Base-by-base conservation (phyloP, 2,888 invertebrate species). In the Octodonta nipae region DNA sequence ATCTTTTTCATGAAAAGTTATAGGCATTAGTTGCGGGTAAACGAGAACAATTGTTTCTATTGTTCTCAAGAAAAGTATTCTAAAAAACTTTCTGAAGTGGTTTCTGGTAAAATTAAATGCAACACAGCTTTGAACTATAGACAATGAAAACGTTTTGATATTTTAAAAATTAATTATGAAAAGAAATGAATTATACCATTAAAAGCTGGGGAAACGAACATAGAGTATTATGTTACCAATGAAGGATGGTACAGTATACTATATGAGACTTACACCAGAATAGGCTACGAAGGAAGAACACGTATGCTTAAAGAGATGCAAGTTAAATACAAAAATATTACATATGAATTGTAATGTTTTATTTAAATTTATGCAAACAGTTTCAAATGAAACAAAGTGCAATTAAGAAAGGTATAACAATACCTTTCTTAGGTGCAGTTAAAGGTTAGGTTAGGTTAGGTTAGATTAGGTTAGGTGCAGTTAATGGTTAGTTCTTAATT, bases 321-420 rank as follows among this genome's bases (percentile, higher is more conserved):
- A 42, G 33, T 42, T 37, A 42, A 38, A 42, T 50, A 51, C 40
- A 49, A 50, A 47, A 49, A 50, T 41, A 38, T 47, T 43, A 50
- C 49, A 28, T 40, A 44, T 38, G 40, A 45, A 42, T 42, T 30
- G 37, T 50, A 36, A 43, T 44, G 44, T 30, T 47, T 30, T 50
- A 45, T 39, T 42, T 49, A 35, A 43, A 42, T 43, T 35, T 46
- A 32, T 46, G 46, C 37, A 37, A 41, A 42, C 37, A 39, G 33
- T 50, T 44, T 38, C 43, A 46, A 42, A 41, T 39, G 37, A 50
- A 48, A 41, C 36, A 40, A 11, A 42, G 20, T n/a, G 20, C 34
- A 15, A 34, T 35, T 32, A 44, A 38, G 37, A 45, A 41, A 42
- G 36, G 40, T 38, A 35, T 26, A 5, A 10, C 10, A 5, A 10